Evolutionary conservation across 2,113 vertebrate genomes (phyloP), one percentile per base, ranked within the genome.

Genomic region (Myocastor coypus): DNA sequence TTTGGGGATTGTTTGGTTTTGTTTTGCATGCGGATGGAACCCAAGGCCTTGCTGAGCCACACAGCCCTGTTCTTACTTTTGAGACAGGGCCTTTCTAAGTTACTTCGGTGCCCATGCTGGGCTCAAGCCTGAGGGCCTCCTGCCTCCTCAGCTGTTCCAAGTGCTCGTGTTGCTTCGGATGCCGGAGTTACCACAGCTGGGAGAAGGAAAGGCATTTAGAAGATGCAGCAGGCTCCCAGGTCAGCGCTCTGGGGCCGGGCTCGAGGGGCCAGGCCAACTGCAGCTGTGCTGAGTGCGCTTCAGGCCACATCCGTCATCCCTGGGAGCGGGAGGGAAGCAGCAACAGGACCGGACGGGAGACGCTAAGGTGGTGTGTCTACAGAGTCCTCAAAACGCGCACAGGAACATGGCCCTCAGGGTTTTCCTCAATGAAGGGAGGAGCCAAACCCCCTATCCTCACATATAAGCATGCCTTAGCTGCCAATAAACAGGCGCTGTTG

Each of bases 281-380:
- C 9, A 16, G 28, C 17, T 73, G 30, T 52, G 2, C 0, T 1
- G 2, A 34, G 40, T 17, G 9, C 4, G 0, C 8, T 28, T 24
- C 55, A 5, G n/a, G 73, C 34, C n/a, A 13, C 20, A 3, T 52
- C 37, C n/a, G n/a, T n/a, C n/a, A n/a, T n/a, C 1, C 1, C 46
- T 6, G 61, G 11, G 80, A 69, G 7, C 34, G 37, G 37, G 69
- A 73, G 24, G 37, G 7, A 40, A 16, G 50, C 28, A 28, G 46
- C 22, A 5, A 0, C 11, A 30, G 69, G 20, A 4, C 11, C 2
- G 4, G 7, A 63, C 46, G 46, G 46, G 46, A 46, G 26, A 69
- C 10, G n/a, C 7, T 14, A 85, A 64, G 50, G 12, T 37, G 68
- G 24, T 0, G 8, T 0, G 2, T 12, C 28, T 8, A 28, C 8